phyloP scores from a whole-genome alignment of 2,888 invertebrate genomes.

The Vannuccia rotundouncinata region DNA sequence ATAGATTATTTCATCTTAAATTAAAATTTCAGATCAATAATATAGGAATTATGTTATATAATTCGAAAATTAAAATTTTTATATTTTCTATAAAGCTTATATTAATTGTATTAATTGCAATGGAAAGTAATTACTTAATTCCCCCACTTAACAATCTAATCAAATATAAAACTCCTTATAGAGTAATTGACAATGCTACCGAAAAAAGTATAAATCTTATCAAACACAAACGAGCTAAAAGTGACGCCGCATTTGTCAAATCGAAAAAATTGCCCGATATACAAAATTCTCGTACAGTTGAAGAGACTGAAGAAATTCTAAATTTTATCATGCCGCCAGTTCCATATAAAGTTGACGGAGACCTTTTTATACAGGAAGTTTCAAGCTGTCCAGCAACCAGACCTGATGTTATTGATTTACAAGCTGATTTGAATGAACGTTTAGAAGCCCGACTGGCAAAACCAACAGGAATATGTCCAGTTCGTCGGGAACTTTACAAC shows the following conservation, averaged over 20 bases:
- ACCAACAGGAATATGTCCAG: conserved; percentile 6
- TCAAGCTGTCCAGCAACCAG: conserved; percentile 7
- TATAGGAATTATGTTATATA: too few relatives aligned
- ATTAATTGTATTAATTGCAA: too few relatives aligned
- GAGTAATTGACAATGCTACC: not conserved
- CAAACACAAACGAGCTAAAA: not conserved
- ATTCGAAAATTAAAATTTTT: too few relatives aligned
- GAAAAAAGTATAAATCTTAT: not conserved
- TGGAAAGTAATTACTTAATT: not conserved
- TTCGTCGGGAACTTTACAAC: not conserved
- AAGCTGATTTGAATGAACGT: not conserved
- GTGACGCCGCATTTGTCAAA: not conserved
- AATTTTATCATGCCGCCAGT: conserved; percentile 25
- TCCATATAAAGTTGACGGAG: not conserved
- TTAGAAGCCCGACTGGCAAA: not conserved
- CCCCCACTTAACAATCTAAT: not conserved
- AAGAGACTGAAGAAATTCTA: conserved; percentile 26
- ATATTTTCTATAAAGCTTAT: too few relatives aligned
- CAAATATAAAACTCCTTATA: not conserved
- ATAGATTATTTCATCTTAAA: too few relatives aligned
- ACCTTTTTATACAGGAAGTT: conserved; percentile 7
- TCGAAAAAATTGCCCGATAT: not conserved
- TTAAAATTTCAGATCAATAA: too few relatives aligned
- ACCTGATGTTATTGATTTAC: conserved; percentile 6
- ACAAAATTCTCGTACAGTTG: not conserved